These are phyloP conservation scores for Ascaphus truei DNA, from an alignment of 2,113 vertebrate genomes.

Conservation along the genomic window DNA sequence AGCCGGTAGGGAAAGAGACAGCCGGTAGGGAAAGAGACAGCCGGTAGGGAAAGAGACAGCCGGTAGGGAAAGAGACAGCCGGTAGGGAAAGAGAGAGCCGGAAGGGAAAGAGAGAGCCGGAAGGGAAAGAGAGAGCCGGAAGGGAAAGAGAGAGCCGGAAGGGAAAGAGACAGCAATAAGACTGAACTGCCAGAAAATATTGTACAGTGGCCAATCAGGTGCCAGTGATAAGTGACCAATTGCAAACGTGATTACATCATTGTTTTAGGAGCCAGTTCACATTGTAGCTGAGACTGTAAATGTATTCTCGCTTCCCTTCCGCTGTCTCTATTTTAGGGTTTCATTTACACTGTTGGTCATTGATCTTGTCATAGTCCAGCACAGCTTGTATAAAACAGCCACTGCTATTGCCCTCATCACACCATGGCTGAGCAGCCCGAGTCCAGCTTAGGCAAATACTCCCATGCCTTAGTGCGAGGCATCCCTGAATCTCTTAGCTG, in stretches of 20 bases:
- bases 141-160: too few species aligned
- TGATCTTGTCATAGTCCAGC: background rate
- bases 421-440: slow-evolving; percentile 71
- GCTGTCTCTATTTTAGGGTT: too few species aligned
- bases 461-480: slow-evolving; percentile 84
- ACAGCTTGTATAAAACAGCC: background rate
- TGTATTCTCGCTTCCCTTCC: background rate
- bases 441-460: slow-evolving; percentile 72
- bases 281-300: background rate
- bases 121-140: too few species aligned
- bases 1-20: too few species aligned
- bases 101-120: too few species aligned
- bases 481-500: slow-evolving; percentile 73
- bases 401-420: too few species aligned
- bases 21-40: too few species aligned
- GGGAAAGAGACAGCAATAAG: too few species aligned
- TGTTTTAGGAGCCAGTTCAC: background rate
- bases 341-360: background rate
- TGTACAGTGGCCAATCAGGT: background rate
- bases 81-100: too few species aligned
- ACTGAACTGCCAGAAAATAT: background rate
- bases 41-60: too few species aligned
- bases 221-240: slow-evolving; percentile 18
- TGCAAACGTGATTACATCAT: background rate
- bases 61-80: too few species aligned